phyloP scores from a whole-genome alignment of 2,888 invertebrate species.

The Volucella bombylans region DNA sequence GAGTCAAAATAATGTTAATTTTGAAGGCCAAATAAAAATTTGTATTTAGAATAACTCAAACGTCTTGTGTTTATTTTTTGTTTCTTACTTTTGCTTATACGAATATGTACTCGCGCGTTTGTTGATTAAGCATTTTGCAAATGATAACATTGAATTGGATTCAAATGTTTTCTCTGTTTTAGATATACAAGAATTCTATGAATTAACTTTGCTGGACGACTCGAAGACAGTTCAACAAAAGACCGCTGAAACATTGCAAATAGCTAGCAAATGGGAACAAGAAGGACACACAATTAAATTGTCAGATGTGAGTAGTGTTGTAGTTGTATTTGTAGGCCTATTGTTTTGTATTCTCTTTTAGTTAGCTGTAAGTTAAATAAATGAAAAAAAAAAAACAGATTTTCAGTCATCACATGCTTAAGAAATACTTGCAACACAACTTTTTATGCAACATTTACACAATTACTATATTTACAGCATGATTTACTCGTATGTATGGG shows the following conservation, averaged over 20 bases:
- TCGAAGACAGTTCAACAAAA: constrained; percentile 97
- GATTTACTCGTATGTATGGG: background rate
- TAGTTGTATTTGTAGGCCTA: background rate
- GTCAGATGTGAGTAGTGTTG: constrained; percentile 80
- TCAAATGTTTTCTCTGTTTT: constrained; percentile 80
- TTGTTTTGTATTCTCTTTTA: background rate
- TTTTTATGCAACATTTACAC: constrained; percentile 10
- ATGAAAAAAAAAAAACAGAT: constrained; percentile 7
- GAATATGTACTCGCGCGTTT: background rate
- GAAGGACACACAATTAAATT: constrained; percentile 82
- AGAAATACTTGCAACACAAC: constrained; percentile 34
- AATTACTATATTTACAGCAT: background rate
- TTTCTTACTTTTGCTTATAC: background rate
- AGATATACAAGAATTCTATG: constrained; percentile 99
- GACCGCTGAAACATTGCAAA: constrained; percentile 96
- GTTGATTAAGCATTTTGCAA: background rate
- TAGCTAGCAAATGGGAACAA: constrained; percentile 96
- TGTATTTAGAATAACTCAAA: background rate
- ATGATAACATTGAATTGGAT: background rate
- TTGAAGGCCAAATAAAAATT: constrained; percentile 35
- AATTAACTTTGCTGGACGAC: constrained; percentile 97
- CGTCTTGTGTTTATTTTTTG: constrained; percentile 2
- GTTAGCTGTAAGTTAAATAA: no score
- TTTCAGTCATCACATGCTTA: constrained; percentile 32
- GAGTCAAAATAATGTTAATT: constrained; percentile 51